Conservation (phyloP, 2,797 vertebrate genomes). For the Simalia tracyae region DNA sequence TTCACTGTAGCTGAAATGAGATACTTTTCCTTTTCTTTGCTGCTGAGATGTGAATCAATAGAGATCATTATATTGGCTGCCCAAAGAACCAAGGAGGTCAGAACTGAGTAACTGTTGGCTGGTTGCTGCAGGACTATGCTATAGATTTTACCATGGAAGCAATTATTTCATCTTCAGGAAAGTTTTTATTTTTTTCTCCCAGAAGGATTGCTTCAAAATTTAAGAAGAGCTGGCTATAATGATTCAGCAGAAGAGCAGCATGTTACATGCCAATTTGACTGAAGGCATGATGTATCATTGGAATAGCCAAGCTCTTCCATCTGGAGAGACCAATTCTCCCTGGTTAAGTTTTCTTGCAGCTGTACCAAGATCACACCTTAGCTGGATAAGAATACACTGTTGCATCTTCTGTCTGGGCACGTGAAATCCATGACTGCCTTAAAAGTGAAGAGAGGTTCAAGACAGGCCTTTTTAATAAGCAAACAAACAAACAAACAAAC, state of each 20-base stretch:
- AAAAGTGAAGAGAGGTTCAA: background rate
- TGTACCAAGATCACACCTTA: background rate
- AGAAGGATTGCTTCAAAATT: background rate
- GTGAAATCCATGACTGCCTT: background rate
- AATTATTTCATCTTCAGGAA: constrained; percentile 61
- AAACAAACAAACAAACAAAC: background rate
- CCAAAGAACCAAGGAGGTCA: constrained; percentile 60
- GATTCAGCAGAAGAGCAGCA: background rate
- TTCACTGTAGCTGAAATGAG: constrained; percentile 56
- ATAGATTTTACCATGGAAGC: constrained; percentile 56
- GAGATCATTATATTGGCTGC: constrained; percentile 59
- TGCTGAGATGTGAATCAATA: constrained; percentile 62
- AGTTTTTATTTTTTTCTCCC: constrained; percentile 20
- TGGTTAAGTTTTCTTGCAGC: background rate
- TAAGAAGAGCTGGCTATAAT: background rate
- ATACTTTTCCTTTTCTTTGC: constrained; percentile 54
- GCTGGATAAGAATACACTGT: background rate
- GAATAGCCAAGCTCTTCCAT: background rate
- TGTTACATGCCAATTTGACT: background rate
- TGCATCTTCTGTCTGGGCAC: background rate
- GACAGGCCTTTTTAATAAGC: background rate
- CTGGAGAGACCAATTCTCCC: background rate
- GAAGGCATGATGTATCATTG: background rate
- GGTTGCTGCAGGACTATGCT: constrained; percentile 34
- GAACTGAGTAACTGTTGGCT: constrained; percentile 58